Evolutionary conservation across 2,113 vertebrate genomes (phyloP).

Genomic region (Dryoscopus gambensis): DNA sequence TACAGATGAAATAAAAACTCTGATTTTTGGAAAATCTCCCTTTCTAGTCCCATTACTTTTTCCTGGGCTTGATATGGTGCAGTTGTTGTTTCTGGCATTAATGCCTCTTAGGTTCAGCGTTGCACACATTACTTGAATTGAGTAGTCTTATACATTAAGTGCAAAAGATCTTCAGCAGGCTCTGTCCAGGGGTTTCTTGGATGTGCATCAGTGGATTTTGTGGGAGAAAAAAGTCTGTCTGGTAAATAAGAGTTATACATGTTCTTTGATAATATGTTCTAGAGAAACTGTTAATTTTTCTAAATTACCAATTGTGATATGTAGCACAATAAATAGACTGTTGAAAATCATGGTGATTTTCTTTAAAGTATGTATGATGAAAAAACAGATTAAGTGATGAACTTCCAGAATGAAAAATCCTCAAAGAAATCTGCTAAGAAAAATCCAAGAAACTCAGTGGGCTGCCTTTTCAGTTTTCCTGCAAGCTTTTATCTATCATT

Average conservation of each 20-base stretch:
- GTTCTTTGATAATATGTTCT: conserved; percentile 47
- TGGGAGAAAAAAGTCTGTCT: conserved; percentile 9
- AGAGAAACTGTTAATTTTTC: conserved; percentile 51
- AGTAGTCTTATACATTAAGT: conserved; percentile 58
- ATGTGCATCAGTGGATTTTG: conserved; percentile 60
- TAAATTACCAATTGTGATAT: conserved; percentile 30
- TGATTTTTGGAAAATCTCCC: conserved; percentile 61
- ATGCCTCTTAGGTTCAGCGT: conserved; percentile 24
- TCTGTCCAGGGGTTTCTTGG: conserved; percentile 54
- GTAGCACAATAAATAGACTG: conserved; percentile 24
- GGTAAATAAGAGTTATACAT: background rate
- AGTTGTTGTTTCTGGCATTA: conserved; percentile 71
- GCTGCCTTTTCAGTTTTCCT: background rate
- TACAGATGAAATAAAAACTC: conserved; percentile 68
- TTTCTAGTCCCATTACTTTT: conserved; percentile 57
- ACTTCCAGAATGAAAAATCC: background rate
- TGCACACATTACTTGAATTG: conserved; percentile 48
- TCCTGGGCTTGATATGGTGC: conserved; percentile 53
- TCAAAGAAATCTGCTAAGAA: background rate
- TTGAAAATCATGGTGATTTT: conserved; percentile 42
- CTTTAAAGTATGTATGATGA: background rate
- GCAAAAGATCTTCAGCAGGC: conserved; percentile 61
- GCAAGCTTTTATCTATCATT: background rate
- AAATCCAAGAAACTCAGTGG: background rate
- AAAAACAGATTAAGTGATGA: background rate